Evolutionary conservation across 2,888 invertebrate species (phyloP).

Genomic region (Pinctada fucata): DNA sequence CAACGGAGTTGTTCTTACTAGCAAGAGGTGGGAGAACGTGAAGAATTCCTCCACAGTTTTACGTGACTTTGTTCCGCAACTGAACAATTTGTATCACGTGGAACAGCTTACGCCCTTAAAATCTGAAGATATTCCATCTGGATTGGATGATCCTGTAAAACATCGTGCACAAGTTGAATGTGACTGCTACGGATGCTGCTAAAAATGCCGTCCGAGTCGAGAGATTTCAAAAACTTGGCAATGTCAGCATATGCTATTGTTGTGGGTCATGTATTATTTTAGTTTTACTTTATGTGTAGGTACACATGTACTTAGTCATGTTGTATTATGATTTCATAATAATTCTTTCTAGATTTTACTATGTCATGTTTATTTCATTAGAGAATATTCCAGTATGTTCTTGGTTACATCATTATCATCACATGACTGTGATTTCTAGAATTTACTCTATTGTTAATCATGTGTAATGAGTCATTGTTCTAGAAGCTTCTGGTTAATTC

Average conservation of each 20-base stretch:
- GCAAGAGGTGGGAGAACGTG: not conserved
- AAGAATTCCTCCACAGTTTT: not conserved
- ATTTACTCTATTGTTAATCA: too few species aligned
- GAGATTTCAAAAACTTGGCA: not conserved
- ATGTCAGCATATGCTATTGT: not conserved
- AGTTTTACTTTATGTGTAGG: too few species aligned
- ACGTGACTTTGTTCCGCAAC: conserved; percentile 1
- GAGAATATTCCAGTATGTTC: too few species aligned
- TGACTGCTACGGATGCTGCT: not conserved
- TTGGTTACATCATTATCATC: too few species aligned
- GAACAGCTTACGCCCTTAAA: not conserved
- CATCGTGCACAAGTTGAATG: not conserved
- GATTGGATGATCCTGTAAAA: not conserved
- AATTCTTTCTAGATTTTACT: too few species aligned
- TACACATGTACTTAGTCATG: too few species aligned
- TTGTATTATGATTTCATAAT: too few species aligned
- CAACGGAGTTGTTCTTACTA: not conserved
- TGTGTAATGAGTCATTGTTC: too few species aligned
- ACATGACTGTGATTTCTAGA: too few species aligned
- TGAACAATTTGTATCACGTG: not conserved
- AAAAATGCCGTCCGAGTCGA: not conserved
- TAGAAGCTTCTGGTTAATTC: too few species aligned
- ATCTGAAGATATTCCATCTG: not conserved
- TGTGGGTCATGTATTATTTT: too few species aligned
- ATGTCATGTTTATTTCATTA: too few species aligned